These are phyloP conservation scores for Otis tarda DNA, from an alignment of 2,113 vertebrate genomes.

Conservation along the genomic window DNA sequence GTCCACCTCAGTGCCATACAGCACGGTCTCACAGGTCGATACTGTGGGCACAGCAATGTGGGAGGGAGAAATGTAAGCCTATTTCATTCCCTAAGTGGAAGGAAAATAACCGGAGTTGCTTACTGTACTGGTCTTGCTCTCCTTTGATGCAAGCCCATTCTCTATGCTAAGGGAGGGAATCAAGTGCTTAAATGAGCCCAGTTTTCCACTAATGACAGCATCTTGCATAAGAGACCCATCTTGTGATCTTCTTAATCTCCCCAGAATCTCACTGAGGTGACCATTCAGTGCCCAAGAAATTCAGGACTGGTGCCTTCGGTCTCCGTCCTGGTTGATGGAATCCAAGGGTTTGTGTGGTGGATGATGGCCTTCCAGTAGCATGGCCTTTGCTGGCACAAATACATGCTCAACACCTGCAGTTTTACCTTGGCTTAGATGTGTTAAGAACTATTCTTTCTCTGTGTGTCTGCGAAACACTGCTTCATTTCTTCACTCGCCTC, in stretches of 20 bases:
- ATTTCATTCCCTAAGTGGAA: background rate
- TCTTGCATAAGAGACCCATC: background rate
- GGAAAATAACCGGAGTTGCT: background rate
- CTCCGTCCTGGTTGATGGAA: background rate
- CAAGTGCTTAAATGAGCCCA: background rate
- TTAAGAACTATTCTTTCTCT: background rate
- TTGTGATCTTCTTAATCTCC: background rate
- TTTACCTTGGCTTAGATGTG: background rate
- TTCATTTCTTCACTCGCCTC: background rate
- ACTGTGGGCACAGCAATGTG: background rate
- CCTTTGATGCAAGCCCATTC: background rate
- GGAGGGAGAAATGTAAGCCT: background rate
- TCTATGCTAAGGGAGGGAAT: background rate
- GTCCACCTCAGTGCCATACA: fast-evolving
- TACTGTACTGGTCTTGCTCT: background rate
- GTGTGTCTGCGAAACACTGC: background rate
- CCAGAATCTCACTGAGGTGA: background rate
- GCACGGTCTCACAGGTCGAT: fast-evolving
- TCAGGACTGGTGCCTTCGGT: background rate
- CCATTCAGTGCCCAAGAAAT: background rate
- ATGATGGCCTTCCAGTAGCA: background rate
- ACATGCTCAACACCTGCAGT: background rate
- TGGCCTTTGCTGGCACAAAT: background rate
- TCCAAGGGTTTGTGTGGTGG: background rate
- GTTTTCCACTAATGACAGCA: background rate